phyloP scores from a whole-genome alignment of 2,797 vertebrate genomes.

The Phoebastria nigripes region DNA sequence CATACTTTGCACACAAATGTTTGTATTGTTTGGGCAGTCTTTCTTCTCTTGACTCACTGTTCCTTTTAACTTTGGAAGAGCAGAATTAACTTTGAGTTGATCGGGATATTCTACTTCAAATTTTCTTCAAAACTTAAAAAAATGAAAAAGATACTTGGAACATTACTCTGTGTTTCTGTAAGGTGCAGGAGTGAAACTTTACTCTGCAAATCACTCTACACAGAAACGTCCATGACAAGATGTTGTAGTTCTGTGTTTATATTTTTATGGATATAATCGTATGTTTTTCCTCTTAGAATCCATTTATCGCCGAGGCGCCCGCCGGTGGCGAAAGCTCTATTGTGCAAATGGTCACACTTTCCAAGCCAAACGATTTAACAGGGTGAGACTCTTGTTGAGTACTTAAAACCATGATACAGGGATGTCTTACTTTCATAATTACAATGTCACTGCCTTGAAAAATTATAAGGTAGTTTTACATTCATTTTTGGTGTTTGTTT shows the following conservation, averaged over 20 bases:
- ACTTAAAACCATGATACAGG: conserved; percentile 21
- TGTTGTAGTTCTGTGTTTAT: neutral
- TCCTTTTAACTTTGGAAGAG: neutral
- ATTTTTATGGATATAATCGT: conserved; percentile 10
- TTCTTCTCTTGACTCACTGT: neutral
- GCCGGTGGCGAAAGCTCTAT: conserved; percentile 98
- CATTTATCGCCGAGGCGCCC: conserved; percentile 95
- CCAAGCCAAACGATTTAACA: conserved; percentile 98
- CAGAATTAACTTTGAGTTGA: neutral
- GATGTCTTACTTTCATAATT: neutral
- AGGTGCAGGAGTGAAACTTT: neutral
- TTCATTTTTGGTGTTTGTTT: neutral
- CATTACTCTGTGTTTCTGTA: neutral
- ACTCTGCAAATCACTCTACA: neutral
- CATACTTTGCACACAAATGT: neutral
- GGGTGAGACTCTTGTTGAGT: conserved; percentile 77
- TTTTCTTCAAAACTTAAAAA: neutral
- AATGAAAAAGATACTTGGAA: neutral
- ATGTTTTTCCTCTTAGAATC: conserved; percentile 83
- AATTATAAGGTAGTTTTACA: neutral
- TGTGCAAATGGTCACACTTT: conserved; percentile 97
- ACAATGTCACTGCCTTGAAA: neutral
- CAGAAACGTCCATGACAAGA: neutral
- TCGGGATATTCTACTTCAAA: neutral
- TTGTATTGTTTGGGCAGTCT: neutral